Evolutionary conservation across 2,113 vertebrate species (phyloP).

Genomic region (Otus sunia): DNA sequence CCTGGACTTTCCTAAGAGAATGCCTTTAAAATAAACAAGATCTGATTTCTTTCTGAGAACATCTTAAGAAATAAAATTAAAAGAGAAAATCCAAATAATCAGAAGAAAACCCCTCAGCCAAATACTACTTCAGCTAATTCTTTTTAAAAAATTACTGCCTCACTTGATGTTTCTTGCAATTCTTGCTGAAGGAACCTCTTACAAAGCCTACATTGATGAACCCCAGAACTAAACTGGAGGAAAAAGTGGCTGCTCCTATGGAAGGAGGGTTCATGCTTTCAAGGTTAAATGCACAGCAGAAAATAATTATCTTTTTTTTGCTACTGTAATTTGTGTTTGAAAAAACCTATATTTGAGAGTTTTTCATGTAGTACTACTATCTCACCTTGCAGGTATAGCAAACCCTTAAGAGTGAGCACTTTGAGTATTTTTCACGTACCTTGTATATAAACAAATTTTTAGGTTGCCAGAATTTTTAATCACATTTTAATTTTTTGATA

Average conservation of each 20-base stretch:
- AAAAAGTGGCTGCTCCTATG: neutral
- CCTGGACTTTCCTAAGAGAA: conserved; percentile 66
- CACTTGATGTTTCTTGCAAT: neutral
- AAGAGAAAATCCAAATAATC: neutral
- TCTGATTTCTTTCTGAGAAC: neutral
- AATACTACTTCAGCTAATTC: neutral
- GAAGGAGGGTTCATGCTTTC: neutral
- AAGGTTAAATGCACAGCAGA: neutral
- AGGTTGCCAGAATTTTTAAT: neutral
- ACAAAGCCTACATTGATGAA: neutral
- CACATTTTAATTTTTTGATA: neutral
- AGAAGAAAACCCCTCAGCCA: neutral
- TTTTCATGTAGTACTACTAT: neutral
- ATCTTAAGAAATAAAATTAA: neutral
- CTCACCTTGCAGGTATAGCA: neutral
- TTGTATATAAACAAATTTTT: neutral
- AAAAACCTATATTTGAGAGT: neutral
- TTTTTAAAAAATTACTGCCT: neutral
- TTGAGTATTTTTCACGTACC: neutral
- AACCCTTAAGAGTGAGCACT: neutral
- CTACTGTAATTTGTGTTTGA: neutral
- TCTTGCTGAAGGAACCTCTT: neutral
- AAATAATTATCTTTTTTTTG: neutral
- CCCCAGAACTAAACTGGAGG: neutral
- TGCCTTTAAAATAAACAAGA: conserved; percentile 60